phyloP scores from a whole-genome alignment of 2,888 invertebrate genomes.

The Apamea monoglypha region DNA sequence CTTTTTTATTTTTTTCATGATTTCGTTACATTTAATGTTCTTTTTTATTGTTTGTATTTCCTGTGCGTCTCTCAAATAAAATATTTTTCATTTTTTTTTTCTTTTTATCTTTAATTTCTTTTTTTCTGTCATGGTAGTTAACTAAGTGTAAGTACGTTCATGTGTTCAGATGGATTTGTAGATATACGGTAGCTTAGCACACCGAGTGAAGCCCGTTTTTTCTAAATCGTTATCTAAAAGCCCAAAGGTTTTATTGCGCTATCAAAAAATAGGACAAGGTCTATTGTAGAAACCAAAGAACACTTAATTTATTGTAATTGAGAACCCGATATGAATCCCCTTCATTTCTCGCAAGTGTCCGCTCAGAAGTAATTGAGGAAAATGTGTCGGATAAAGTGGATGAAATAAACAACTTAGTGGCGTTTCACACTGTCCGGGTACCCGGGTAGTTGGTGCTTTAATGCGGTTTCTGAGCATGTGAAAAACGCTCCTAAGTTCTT shows the following conservation, averaged over 20 bases:
- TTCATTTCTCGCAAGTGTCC: constrained; percentile 24
- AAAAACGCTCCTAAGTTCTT: background rate
- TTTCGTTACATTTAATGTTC: too few species aligned
- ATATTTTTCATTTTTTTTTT: too few species aligned
- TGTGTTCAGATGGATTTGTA: background rate
- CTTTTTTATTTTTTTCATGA: too few species aligned
- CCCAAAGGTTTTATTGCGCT: constrained; percentile 2
- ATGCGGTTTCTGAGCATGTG: background rate
- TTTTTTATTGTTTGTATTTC: too few species aligned
- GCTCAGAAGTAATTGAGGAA: constrained; percentile 52
- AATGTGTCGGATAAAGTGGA: constrained; percentile 34
- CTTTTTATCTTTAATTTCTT: too few species aligned
- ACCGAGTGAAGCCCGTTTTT: background rate
- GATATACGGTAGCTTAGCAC: background rate
- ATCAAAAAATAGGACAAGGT: constrained; percentile 15
- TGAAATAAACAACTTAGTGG: constrained; percentile 39
- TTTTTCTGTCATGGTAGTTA: too few species aligned
- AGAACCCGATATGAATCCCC: constrained; percentile 27
- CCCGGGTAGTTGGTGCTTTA: background rate
- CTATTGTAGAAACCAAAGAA: constrained; percentile 17
- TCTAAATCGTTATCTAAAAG: background rate
- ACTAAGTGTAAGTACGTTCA: too few species aligned
- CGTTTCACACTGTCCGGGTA: constrained; percentile 4
- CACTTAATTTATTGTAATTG: constrained; percentile 39
- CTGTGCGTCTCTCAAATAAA: too few species aligned